Evolutionary conservation across 2,888 invertebrate genomes (phyloP).

Genomic region (Leuctra nigra): DNA sequence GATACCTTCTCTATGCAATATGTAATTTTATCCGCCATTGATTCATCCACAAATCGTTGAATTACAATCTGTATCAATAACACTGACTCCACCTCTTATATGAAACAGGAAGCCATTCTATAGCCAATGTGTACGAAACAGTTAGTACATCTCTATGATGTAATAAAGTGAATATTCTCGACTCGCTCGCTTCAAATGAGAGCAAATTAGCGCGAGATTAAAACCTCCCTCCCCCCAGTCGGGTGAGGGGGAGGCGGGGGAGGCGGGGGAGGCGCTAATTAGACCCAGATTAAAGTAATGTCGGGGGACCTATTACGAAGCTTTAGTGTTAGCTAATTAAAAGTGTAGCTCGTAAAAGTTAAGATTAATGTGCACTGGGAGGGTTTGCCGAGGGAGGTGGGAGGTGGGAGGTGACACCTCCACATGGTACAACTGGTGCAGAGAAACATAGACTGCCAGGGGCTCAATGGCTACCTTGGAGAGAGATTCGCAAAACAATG

Average conservation of each 20-base stretch:
- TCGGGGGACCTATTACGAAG: constrained; percentile 34
- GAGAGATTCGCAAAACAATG: neutral
- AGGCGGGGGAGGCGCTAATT: constrained; percentile 29
- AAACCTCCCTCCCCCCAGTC: constrained; percentile 26
- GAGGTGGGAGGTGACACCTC: constrained; percentile 7
- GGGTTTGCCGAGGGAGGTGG: neutral
- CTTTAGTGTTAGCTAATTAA: constrained; percentile 35
- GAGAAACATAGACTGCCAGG: constrained; percentile 1
- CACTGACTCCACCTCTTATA: too few relatives aligned
- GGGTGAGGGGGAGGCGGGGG: neutral
- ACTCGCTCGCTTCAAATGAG: constrained; percentile 30
- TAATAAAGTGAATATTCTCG: too few relatives aligned
- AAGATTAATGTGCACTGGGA: constrained; percentile 33
- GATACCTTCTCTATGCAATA: too few relatives aligned
- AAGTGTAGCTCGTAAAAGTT: constrained; percentile 33
- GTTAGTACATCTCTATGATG: too few relatives aligned
- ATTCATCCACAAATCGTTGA: too few relatives aligned
- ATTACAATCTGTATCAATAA: too few relatives aligned
- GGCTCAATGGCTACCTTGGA: neutral
- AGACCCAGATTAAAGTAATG: constrained; percentile 36
- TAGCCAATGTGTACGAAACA: too few relatives aligned
- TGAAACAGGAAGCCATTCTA: too few relatives aligned
- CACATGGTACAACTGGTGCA: constrained; percentile 1
- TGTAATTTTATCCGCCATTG: too few relatives aligned
- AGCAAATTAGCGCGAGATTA: constrained; percentile 34